Conservation (phyloP, 2,797 vertebrate species). For the Clarias pachynema region DNA sequence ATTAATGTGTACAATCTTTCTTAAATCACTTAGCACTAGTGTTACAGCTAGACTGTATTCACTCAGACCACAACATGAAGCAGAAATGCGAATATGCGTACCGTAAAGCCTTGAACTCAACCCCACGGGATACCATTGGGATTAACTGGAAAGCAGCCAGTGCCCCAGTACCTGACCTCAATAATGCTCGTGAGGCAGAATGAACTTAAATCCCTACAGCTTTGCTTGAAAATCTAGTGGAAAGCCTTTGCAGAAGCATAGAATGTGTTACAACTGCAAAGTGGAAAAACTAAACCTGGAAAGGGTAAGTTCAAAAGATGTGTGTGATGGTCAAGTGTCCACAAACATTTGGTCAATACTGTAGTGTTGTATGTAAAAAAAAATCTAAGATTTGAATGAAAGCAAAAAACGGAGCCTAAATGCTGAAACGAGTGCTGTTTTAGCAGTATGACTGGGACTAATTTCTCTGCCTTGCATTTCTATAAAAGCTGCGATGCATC, state of each 20-base stretch:
- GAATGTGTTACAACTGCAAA: too few species aligned
- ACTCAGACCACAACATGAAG: too few species aligned
- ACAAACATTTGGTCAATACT: not conserved
- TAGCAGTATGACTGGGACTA: not conserved
- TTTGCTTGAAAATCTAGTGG: not conserved
- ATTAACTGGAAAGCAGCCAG: not conserved
- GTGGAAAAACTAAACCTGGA: not conserved
- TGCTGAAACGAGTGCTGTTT: not conserved
- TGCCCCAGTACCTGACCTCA: not conserved
- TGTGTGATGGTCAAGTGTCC: too few species aligned
- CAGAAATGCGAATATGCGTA: too few species aligned
- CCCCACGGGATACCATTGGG: not conserved
- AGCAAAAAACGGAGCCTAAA: not conserved
- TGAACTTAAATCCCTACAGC: not conserved
- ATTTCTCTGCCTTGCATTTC: not conserved
- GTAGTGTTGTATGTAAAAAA: not conserved
- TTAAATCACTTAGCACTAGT: too few species aligned
- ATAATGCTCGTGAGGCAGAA: not conserved
- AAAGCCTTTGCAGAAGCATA: not conserved
- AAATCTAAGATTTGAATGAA: not conserved
- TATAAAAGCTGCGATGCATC: too few species aligned
- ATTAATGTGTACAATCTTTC: too few species aligned
- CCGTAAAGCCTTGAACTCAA: not conserved
- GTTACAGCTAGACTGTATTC: too few species aligned
- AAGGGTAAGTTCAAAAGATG: not conserved